Conservation (phyloP, 2,797 vertebrate species). For the Mus caroli region DNA sequence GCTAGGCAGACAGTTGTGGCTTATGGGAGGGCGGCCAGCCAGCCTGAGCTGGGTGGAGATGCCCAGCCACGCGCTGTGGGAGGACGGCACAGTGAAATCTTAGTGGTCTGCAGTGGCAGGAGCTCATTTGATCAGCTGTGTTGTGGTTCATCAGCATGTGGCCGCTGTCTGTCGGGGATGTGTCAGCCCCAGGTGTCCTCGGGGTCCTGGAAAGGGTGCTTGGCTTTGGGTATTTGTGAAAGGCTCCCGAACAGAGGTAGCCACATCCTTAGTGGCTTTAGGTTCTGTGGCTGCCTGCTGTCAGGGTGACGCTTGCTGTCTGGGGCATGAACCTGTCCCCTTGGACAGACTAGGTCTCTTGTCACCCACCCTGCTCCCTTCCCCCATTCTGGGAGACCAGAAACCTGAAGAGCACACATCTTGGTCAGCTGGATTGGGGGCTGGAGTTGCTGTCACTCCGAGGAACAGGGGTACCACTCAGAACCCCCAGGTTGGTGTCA, state of each 20-base stretch:
- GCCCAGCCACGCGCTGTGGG: background rate
- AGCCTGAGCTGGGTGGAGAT: background rate
- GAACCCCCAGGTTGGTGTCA: background rate
- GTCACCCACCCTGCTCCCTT: background rate
- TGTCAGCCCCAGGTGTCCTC: background rate
- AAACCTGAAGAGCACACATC: too few relatives aligned
- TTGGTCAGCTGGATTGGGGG: background rate
- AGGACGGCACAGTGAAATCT: background rate
- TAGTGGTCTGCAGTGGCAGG: background rate
- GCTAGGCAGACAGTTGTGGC: constrained; percentile 61
- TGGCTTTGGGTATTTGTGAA: background rate
- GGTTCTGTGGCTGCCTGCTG: background rate
- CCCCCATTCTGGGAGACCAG: background rate
- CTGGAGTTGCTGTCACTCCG: background rate
- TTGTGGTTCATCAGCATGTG: background rate
- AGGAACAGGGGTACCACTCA: background rate
- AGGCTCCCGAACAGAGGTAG: background rate
- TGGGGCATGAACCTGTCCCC: too few relatives aligned
- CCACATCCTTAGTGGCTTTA: rapidly evolving
- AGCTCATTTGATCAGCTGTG: background rate
- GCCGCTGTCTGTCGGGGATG: background rate
- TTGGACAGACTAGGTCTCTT: background rate
- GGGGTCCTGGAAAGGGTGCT: background rate
- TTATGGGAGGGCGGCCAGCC: constrained; percentile 39
- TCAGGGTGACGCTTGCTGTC: background rate